Evolutionary conservation across 2,797 vertebrate genomes (phyloP), one percentile per base, ranked within the genome.

Genomic region (Enteromius unitaeniatus): DNA sequence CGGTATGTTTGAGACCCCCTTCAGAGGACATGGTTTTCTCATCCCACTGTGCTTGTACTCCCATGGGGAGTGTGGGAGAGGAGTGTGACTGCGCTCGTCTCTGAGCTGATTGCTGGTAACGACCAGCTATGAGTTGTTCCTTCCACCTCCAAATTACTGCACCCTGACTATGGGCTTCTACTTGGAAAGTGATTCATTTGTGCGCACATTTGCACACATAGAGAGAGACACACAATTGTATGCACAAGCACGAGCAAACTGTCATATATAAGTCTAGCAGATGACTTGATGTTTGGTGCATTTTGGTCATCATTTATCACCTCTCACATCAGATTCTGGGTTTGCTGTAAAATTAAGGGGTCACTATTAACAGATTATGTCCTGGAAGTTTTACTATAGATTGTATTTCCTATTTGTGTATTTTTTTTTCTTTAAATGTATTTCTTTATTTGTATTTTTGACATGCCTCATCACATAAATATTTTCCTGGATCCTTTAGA

Each of bases 11-110:
- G 47, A 64, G 70, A 23, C 47, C 64, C 40, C 64, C 74, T 55
- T 72, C n/a, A 82, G 80, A n/a, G 60, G 23, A 26, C 23, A 67
- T 40, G 21, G 42, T 77, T 73, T 53, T 72, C 65, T 85, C 53
- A 74, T 83, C 49, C 72, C n/a, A 60, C 55, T 60, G 17, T 65
- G 26, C 72, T 51, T 55, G 49, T 69, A 17, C 26, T 73, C 68
- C 68, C 67, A 67, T 77, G 84, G 26, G 72, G 72, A 79, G 78
- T 15, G 80, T 78, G 75, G 69, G 76, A 78, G 77, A 72, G 34
- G 55, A 78, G 76, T 82, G 81, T 87, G 84, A 84, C 84, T 69
- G 49, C 40, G 21, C 51, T 47, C 14, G 3, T 53, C 49, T 79
- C 81, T 37, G 73, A 64, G 73, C 2, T 81, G 60, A 78, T 82